These are phyloP conservation scores for Copidosoma floridanum DNA, from an alignment of 1,140 invertebrate genomes.

Conservation along the genomic window DNA sequence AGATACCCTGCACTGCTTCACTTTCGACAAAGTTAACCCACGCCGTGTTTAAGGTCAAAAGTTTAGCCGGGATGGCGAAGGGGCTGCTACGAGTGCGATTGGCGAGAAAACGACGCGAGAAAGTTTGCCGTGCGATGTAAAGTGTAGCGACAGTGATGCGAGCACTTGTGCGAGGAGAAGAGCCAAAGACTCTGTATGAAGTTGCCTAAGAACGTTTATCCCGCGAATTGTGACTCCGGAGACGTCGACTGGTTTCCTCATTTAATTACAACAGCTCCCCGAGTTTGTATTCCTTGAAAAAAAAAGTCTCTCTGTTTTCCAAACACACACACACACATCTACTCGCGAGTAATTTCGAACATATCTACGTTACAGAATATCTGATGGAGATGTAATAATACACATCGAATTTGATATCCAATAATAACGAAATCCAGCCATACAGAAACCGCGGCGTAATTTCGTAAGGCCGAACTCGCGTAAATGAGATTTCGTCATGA, in stretches of 20 bases:
- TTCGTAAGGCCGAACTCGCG: too few species aligned
- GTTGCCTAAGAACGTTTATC: constrained; percentile 52
- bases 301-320: too few species aligned
- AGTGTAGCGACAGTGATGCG: too few species aligned
- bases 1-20: constrained; percentile 42
- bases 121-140: constrained; percentile 37
- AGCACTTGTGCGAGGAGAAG: constrained; percentile 22
- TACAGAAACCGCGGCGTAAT: too few species aligned
- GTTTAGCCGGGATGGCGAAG: constrained; percentile 39
- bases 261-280: constrained; percentile 48
- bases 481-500: constrained; percentile 23
- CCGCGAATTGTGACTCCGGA: constrained; percentile 55
- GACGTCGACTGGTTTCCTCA: constrained; percentile 52
- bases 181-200: constrained; percentile 50
- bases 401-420: too few species aligned
- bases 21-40: constrained; percentile 42
- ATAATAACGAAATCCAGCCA: too few species aligned
- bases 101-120: constrained; percentile 48
- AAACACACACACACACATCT: too few species aligned
- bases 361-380: too few species aligned
- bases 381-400: too few species aligned
- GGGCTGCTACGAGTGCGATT: constrained; percentile 34
- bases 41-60: constrained; percentile 46
- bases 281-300: too few species aligned
- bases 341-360: too few species aligned